These are phyloP conservation scores for Delphinus delphis DNA, from an alignment of 2,113 vertebrate genomes.

Conservation along the genomic window DNA sequence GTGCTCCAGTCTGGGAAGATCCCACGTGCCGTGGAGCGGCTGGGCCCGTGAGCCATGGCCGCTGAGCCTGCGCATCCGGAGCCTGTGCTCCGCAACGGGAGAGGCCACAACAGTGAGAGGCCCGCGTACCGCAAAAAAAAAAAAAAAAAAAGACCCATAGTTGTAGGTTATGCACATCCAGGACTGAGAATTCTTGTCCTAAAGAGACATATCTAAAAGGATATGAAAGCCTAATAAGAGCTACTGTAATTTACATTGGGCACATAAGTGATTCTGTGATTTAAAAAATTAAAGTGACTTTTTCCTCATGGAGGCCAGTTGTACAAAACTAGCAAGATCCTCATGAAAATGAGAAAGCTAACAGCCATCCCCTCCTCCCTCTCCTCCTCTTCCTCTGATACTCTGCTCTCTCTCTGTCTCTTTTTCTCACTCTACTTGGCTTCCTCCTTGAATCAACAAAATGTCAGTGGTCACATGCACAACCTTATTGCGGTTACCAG, in stretches of 20 bases:
- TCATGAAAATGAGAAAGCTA: not conserved
- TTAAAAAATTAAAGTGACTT: not conserved
- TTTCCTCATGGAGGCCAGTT: not conserved
- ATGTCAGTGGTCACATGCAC: not conserved
- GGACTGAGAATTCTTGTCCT: not conserved
- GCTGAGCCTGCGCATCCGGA: no score
- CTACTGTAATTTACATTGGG: not conserved
- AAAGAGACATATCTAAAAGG: not conserved
- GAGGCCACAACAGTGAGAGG: no score
- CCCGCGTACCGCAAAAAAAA: no score
- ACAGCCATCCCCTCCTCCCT: not conserved
- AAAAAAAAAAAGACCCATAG: not conserved
- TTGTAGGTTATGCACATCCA: not conserved
- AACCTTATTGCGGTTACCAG: not conserved
- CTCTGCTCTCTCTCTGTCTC: not conserved
- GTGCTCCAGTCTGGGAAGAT: no score
- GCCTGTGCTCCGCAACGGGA: no score
- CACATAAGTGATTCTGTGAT: not conserved
- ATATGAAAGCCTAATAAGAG: not conserved
- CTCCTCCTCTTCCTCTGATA: not conserved
- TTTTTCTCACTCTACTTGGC: not conserved
- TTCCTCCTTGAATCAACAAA: not conserved
- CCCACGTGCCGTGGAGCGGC: fast-evolving
- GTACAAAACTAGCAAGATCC: not conserved
- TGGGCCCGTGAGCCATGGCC: no score